Evolutionary conservation across 2,888 invertebrate species (phyloP), one percentile per base, ranked within the genome.

Genomic region (Apotomis capreana): DNA sequence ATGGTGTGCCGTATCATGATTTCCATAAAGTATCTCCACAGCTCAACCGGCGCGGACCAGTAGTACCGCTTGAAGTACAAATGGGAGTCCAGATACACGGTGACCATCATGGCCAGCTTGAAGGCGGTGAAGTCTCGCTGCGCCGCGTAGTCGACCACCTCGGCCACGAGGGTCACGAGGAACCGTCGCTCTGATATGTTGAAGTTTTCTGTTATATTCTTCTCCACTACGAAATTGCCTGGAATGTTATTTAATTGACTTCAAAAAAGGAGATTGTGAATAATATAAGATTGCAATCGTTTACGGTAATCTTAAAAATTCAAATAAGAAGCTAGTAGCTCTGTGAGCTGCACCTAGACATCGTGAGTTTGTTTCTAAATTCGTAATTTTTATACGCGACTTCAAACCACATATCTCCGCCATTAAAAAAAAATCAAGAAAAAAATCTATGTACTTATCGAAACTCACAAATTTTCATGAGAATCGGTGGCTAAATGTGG

Each of bases 11-110:
- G 80, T 72, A 91, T 88, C 86, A 93, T 84, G 1, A 86, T 60
- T 75, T 91, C 90, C 76, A 87, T 88, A 76, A 92, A 93, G 74
- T 88, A 91, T 9, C 65, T 68, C 92, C 92, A 93, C 2, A 92
- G 79, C 0, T 77, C 78, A 0, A 44, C 64, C 0, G 92, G 89
- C 0, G 89, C 74, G 15, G 83, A 77, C 92, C 92, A 92, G 76
- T 89, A 91, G 68, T 87, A 88, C 82, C 87, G 85, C 76, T 89
- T 91, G 78, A 91, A 92, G 76, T 86, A 87, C 12, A 82, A 12
- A 76, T 92, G 92, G 0, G 87, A 77, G 70, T 78, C 78, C 26
- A 91, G 69, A 73, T 93, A 92, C 10, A 93, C 81, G 0, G 89
- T 87, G 5, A 92, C 75, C 5, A 92, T 78, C 2, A 84, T 83